Evolutionary conservation across 2,113 vertebrate genomes (phyloP), one percentile per base, ranked within the genome.

Genomic region (Podilymbus podiceps): DNA sequence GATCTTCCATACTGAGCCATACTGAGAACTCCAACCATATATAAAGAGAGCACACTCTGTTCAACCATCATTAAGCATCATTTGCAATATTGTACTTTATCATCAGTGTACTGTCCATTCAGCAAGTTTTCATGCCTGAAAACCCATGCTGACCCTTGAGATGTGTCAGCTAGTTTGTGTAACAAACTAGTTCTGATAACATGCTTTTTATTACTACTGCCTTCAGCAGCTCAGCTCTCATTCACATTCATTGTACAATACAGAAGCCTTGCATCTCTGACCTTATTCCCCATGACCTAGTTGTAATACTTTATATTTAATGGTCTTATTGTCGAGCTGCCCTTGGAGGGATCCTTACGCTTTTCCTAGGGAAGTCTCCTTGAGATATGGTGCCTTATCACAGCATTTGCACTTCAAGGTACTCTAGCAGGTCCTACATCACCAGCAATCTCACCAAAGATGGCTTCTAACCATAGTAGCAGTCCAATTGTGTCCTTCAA

Each of bases 81-180:
- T 93, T 96, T 94, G 44, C 49, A 79, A 50, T 90, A 74, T 49
- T 64, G 53, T 83, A 49, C 50, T 95, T 33, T 91, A 72, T 96
- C 74, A 93, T n/a, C 33, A 53, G 21, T 66, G 31, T 73, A 64
- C 27, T 91, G 81, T 24, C 90, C 85, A 85, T 80, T 96, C 96
- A 96, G 93, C 93, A 95, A 79, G 17, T 83, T 91, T 89, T 95
- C 89, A 90, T 73, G 81, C 81, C 85, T 96, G 94, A 96, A 94
- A 89, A 93, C 18, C 62, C 66, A 60, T 44, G 15, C 40, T 95
- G 95, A 94, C 81, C 88, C 86, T 42, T 53, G 49, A 94, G 87
- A 93, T 73, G 81, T 88, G 89, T 90, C 89, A 91, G 81, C 81
- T 76, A 88, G 94, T 94, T 95, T 83, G 78, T 93, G 74, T 62